Conservation (phyloP, 2,888 invertebrate species). For the Tridacna crocea region DNA sequence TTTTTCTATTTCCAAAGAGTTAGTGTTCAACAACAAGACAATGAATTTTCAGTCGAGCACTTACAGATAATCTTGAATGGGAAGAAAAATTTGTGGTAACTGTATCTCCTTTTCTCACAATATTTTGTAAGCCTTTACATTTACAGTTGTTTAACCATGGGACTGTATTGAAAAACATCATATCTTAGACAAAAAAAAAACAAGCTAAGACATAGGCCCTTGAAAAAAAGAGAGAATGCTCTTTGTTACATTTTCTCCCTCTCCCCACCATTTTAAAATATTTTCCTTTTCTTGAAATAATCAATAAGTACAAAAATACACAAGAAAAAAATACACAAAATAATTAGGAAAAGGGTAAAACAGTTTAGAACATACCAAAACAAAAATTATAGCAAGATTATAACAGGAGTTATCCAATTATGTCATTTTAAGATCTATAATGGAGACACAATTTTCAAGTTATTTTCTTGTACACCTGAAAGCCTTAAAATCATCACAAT, state of each 20-base stretch:
- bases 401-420: slow-evolving; percentile 19
- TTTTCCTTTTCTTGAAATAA: not conserved
- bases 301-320: not conserved
- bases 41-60: no score
- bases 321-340: not conserved
- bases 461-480: no score
- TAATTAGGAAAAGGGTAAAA: not conserved
- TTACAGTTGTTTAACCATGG: no score
- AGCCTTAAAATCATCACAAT: no score
- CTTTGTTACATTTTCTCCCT: not conserved
- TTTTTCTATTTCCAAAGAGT: no score
- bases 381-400: slow-evolving; percentile 8
- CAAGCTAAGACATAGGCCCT: no score
- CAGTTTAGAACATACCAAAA: not conserved
- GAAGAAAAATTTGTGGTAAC: not conserved
- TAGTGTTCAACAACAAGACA: no score
- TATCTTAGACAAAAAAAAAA: no score
- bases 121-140: not conserved
- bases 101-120: not conserved
- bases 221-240: not conserved
- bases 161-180: no score
- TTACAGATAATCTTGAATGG: no score
- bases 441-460: not conserved
- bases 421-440: slow-evolving; percentile 20
- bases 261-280: not conserved